Evolutionary conservation across 2,888 invertebrate genomes (phyloP).

Genomic region (Tribolium freemani): DNA sequence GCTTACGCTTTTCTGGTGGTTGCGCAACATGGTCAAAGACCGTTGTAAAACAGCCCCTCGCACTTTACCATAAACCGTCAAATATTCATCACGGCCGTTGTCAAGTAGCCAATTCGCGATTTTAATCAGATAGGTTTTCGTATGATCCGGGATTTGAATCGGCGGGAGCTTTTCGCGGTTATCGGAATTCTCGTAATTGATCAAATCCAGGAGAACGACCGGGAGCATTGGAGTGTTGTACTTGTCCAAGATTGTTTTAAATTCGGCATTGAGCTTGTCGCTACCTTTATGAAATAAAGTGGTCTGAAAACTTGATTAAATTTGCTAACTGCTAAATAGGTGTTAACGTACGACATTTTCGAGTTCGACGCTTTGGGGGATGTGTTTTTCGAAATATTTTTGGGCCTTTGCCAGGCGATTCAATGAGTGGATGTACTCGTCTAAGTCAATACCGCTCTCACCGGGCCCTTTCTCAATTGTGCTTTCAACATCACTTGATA

Average conservation of each 20-base stretch:
- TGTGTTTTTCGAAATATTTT: constrained; percentile 92
- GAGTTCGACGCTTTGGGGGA: constrained; percentile 92
- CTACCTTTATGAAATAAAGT: constrained; percentile 86
- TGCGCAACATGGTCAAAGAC: constrained; percentile 82
- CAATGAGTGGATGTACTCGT: constrained; percentile 78
- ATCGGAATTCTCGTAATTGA: constrained; percentile 69
- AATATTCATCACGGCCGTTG: constrained; percentile 80
- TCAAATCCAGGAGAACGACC: constrained; percentile 88
- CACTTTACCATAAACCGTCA: constrained; percentile 81
- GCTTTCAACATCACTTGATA: constrained; percentile 91
- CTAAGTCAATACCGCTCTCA: constrained; percentile 71
- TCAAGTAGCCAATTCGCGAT: constrained; percentile 91
- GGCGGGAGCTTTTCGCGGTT: constrained; percentile 68
- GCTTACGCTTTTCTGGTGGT: constrained; percentile 84
- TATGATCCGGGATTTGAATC: constrained; percentile 79
- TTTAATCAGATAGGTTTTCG: constrained; percentile 79
- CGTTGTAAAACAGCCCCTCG: constrained; percentile 82
- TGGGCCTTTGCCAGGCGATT: constrained; percentile 89
- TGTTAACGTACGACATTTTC: constrained; percentile 86
- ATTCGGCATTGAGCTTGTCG: constrained; percentile 88
- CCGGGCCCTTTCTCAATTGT: constrained; percentile 88
- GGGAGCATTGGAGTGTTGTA: constrained; percentile 90
- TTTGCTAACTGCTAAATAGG: neutral
- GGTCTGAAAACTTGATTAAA: constrained; percentile 67
- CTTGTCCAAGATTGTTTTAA: constrained; percentile 86